Base-by-base conservation (phyloP, 2,888 invertebrate genomes). In the Hemithea aestivaria region DNA sequence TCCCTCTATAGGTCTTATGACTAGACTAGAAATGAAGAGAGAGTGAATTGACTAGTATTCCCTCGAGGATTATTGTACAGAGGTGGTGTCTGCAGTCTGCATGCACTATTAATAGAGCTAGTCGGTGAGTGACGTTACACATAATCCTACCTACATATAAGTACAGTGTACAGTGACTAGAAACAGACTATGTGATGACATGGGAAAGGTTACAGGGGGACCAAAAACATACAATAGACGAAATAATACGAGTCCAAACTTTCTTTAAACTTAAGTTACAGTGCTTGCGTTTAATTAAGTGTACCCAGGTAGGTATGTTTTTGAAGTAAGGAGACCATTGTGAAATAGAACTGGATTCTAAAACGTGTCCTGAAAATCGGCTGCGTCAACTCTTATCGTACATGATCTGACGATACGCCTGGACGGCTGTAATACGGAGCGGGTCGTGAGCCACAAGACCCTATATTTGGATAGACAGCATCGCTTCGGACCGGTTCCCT, bases 41-140 rank as follows among this genome's bases (percentile, higher is more conserved):
- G 32, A 40, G 40, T 35, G 21, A 24, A 31, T 35, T 20, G 25
- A 25, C 21, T 20, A 32, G 6, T 20, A 27, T 28, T 40, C 50
- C 50, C 50, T 52, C 40, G 48, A 45, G 40, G 39, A 44, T 32
- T 39, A 34, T 37, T 33, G 27, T 10, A 27, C 34, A 27, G 28
- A 38, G 40, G 35, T 37, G 40, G 2, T 5, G 16, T 27, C 28
- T 36, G 34, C 23, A 10, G 33, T 34, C 36, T 41, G 42, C 44
- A 45, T 32, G 40, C 45, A 33, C 48, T 52, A 50, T 41, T 40
- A 45, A 45, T 48, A 50, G 43, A 33, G n/a, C 21, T 27, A n/a
- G n/a, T n/a, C n/a, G 40, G 8, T 27, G 45, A 47, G 25, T 28
- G 38, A 45, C 34, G 37, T 29, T 32, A 28, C 35, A 22, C 31